Evolutionary conservation across 1,140 invertebrate species (phyloP).

Genomic region (Parasteatoda tepidariorum): DNA sequence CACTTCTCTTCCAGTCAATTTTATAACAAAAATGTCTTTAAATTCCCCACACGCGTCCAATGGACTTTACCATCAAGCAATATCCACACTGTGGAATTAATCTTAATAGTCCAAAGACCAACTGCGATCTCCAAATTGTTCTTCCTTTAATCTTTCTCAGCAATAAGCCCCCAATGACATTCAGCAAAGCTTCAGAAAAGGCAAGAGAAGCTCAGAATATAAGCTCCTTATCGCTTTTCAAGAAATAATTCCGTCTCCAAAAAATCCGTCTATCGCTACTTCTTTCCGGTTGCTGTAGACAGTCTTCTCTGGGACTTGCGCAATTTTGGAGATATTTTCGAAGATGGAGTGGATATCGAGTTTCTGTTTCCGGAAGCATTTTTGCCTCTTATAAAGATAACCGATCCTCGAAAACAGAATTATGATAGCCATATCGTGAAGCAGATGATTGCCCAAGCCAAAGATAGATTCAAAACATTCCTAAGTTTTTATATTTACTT

Average conservation of each 20-base stretch:
- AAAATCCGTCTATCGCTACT: background rate
- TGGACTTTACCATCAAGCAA: no score
- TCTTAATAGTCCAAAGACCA: no score
- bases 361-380: slow-evolving; percentile 7
- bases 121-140: no score
- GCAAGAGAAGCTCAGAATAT: background rate
- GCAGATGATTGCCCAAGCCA: background rate
- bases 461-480: background rate
- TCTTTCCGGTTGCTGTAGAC: background rate
- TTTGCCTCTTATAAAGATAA: slow-evolving; percentile 11
- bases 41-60: no score
- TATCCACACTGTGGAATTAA: no score
- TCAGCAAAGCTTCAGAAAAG: background rate
- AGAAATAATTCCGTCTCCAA: background rate
- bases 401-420: background rate
- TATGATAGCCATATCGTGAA: background rate
- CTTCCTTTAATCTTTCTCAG: no score
- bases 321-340: background rate
- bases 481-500: no score
- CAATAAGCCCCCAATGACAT: no score
- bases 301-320: background rate
- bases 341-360: slow-evolving; percentile 9
- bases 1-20: no score
- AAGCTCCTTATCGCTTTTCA: background rate
- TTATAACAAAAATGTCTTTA: no score